Evolutionary conservation across 2,888 invertebrate species (phyloP).

Genomic region (Glaucopsyche alexis): DNA sequence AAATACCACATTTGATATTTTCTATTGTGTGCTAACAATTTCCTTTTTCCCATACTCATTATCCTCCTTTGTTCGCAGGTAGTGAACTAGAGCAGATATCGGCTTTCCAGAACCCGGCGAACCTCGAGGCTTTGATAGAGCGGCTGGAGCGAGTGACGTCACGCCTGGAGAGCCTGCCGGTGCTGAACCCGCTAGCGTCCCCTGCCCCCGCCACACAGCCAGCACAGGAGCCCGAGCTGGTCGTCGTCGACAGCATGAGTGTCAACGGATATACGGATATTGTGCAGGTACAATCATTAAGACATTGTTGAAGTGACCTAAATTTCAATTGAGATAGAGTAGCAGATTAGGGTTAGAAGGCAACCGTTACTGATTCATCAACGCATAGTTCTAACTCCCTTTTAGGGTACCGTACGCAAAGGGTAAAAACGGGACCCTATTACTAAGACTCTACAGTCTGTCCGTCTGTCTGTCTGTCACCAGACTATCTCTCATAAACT

Average conservation of each 20-base stretch:
- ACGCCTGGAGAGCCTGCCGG: constrained; percentile 82
- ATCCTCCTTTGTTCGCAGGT: constrained; percentile 50
- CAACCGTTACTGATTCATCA: too few relatives aligned
- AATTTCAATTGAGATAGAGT: too few relatives aligned
- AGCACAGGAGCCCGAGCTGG: constrained; percentile 21
- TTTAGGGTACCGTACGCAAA: too few relatives aligned
- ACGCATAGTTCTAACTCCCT: too few relatives aligned
- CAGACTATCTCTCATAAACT: too few relatives aligned
- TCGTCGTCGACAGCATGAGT: constrained; percentile 80
- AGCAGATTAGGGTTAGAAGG: too few relatives aligned
- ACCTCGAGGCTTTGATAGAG: constrained; percentile 85
- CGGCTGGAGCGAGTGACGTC: constrained; percentile 87
- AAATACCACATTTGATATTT: too few relatives aligned
- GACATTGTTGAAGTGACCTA: neutral
- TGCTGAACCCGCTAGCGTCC: constrained; percentile 56
- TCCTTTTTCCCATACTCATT: neutral
- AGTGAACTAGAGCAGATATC: constrained; percentile 71
- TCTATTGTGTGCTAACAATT: too few relatives aligned
- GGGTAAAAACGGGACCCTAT: too few relatives aligned
- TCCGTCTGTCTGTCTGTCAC: too few relatives aligned
- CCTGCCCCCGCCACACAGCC: constrained; percentile 50
- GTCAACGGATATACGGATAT: constrained; percentile 87
- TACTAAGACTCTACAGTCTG: too few relatives aligned
- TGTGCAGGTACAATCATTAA: constrained; percentile 64
- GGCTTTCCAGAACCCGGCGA: constrained; percentile 65